Conservation (phyloP, 2,113 vertebrate genomes). For the Thamnophis sirtalis region DNA sequence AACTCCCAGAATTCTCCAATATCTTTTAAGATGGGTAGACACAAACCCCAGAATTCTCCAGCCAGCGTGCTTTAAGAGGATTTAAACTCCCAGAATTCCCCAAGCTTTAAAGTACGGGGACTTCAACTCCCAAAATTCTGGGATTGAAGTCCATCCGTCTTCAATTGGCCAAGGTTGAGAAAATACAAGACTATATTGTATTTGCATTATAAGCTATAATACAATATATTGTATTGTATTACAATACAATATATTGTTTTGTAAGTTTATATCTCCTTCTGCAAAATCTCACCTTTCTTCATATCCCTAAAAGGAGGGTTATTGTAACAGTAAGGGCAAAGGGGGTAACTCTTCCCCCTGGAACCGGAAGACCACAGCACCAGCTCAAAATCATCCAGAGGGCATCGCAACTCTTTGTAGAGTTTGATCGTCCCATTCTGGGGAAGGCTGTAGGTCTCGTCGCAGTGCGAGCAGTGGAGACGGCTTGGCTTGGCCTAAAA, state of each 20-base stretch:
- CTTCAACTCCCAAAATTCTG: neutral
- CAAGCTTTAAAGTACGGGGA: neutral
- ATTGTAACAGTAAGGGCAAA: slow-evolving; percentile 96
- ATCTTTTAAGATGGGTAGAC: no score
- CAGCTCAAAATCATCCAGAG: slow-evolving; percentile 93
- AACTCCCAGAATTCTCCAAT: neutral
- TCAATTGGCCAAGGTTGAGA: neutral
- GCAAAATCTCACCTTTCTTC: slow-evolving; percentile 85
- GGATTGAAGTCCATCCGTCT: neutral
- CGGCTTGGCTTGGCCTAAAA: slow-evolving; percentile 90
- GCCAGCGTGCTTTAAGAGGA: no score
- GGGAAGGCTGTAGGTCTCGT: slow-evolving; percentile 94
- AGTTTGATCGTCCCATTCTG: slow-evolving; percentile 96
- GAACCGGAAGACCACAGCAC: slow-evolving; percentile 94
- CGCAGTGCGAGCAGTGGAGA: slow-evolving; percentile 95
- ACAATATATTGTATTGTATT: no score
- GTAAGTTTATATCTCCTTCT: neutral
- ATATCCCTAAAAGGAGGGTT: slow-evolving; percentile 96
- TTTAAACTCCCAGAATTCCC: no score
- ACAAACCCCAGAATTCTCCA: no score
- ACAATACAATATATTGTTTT: no score
- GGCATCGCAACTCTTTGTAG: slow-evolving; percentile 94
- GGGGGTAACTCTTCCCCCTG: slow-evolving; percentile 90
- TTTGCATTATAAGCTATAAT: no score
- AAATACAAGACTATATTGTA: neutral